Percentiles rank a stretch among this genome's conserved stretches.
Conservation (phyloP, 53 echinoderm and acorn worm genomes). For the Paracentrotus lividus region DNA sequence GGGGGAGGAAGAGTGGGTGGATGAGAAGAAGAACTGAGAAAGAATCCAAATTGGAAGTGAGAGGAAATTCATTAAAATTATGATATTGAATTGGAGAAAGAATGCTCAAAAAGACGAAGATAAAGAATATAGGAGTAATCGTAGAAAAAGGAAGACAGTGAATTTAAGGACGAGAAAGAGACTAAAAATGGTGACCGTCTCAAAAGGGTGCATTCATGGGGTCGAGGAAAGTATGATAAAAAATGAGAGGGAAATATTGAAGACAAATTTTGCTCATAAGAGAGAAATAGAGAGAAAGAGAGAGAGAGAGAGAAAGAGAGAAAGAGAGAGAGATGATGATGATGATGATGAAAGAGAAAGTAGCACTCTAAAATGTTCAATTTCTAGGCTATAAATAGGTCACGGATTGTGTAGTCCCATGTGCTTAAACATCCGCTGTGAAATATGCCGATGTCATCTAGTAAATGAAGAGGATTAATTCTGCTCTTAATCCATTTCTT, state of each 20-base stretch:
- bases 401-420: conserved; percentile 34
- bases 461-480: conserved; percentile 42
- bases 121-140: background rate
- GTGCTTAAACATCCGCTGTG: background rate
- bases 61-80: background rate
- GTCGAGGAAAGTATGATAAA: background rate
- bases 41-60: background rate
- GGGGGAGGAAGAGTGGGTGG: background rate
- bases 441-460: conserved; percentile 32
- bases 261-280: background rate
- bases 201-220: too few relatives aligned
- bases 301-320: conserved; percentile 18
- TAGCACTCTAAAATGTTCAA: background rate
- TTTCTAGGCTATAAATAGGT: conserved; percentile 6
- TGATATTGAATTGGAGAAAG: background rate
- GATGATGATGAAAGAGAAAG: background rate
- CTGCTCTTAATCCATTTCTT: background rate
- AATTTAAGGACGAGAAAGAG: background rate
- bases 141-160: too few relatives aligned
- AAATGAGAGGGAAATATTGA: background rate
- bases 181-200: background rate
- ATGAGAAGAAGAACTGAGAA: background rate
- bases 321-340: background rate
- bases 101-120: background rate
- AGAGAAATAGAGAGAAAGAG: conserved; percentile 13